Percentiles rank a stretch among this genome's conserved stretches.
Evolutionary conservation across 2,797 vertebrate genomes (phyloP).

Genomic region (Amblyraja radiata): DNA sequence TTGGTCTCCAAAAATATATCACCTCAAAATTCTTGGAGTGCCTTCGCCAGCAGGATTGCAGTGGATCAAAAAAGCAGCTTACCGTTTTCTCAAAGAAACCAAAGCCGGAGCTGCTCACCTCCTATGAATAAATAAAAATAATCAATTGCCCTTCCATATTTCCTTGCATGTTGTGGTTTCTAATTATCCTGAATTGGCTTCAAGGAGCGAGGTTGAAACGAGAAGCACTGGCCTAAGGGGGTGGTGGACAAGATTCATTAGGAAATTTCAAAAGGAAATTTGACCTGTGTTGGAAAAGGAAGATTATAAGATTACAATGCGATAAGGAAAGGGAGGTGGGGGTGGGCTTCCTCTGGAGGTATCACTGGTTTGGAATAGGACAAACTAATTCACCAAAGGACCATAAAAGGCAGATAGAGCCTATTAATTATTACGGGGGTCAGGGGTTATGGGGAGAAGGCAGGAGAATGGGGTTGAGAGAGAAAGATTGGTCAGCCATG

Average conservation of each 20-base stretch:
- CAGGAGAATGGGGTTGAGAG: too few relatives aligned
- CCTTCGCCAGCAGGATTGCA: too few relatives aligned
- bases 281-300: background rate
- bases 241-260: background rate
- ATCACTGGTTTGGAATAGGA: background rate
- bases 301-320: background rate
- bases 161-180: background rate
- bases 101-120: too few relatives aligned
- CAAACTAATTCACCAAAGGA: background rate
- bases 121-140: background rate
- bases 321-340: too few relatives aligned
- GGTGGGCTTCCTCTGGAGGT: background rate
- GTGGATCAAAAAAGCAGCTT: too few relatives aligned
- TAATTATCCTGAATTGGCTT: background rate
- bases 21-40: too few relatives aligned
- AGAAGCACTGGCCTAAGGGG: background rate
- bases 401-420: background rate
- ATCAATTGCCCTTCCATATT: too few relatives aligned
- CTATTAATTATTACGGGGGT: too few relatives aligned
- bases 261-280: background rate
- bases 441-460: too few relatives aligned
- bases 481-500: too few relatives aligned
- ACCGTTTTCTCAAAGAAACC: too few relatives aligned
- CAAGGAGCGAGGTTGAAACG: background rate
- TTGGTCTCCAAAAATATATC: too few relatives aligned